Percentiles rank a stretch among this genome's conserved stretches.
Conservation (phyloP, 2,113 vertebrate genomes). For the Phyllostomus discolor region DNA sequence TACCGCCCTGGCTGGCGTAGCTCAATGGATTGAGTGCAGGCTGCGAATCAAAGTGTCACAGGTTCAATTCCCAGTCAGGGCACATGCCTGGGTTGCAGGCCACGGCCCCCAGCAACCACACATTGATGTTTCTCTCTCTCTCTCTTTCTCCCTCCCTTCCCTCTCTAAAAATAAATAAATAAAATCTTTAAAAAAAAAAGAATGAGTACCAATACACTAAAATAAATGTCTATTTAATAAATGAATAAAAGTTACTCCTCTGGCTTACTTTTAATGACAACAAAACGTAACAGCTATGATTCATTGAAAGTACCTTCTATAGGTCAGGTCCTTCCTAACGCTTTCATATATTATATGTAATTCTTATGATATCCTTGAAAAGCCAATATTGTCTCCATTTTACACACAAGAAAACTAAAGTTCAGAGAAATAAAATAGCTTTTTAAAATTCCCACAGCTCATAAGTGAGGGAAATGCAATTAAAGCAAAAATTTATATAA, state of each 20-base stretch:
- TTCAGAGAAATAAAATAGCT: not conserved
- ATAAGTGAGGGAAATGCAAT: not conserved
- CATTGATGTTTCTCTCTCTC: too few relatives aligned
- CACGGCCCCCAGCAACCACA: too few relatives aligned
- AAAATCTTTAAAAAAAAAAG: too few relatives aligned
- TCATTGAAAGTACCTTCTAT: not conserved
- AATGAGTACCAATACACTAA: not conserved
- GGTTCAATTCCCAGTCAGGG: too few relatives aligned
- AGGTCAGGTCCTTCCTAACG: not conserved
- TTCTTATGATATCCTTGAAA: not conserved
- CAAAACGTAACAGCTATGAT: not conserved
- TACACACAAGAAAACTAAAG: constrained; percentile 2
- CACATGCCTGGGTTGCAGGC: too few relatives aligned
- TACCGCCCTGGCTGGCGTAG: not conserved
- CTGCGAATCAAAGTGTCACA: too few relatives aligned
- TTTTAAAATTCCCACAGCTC: not conserved
- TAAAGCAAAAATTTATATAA: not conserved
- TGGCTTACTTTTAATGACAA: constrained; percentile 8
- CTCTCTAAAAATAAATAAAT: too few relatives aligned
- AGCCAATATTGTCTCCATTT: not conserved
- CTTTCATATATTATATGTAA: not conserved
- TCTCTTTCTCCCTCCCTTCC: too few relatives aligned
- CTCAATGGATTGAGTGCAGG: too few relatives aligned
- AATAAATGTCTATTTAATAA: not conserved
- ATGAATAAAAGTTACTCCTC: not conserved